Percentiles rank a stretch among this genome's conserved stretches.
Evolutionary conservation across 2,888 invertebrate species (phyloP).

Genomic region (Pemphredon lugubris): DNA sequence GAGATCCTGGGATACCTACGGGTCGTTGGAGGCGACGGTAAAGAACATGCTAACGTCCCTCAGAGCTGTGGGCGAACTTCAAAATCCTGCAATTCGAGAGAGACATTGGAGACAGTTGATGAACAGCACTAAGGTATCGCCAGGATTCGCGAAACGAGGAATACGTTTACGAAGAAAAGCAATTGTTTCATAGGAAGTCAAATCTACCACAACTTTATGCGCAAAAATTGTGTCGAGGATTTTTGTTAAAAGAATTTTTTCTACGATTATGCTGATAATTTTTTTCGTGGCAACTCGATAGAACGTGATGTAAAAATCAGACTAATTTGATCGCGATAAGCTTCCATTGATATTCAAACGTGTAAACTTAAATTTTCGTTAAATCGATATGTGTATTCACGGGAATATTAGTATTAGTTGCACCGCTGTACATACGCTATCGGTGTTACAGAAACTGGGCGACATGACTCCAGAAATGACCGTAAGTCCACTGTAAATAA

Average conservation of each 20-base stretch:
- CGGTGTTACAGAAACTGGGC: constrained; percentile 81
- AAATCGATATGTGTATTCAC: constrained; percentile 28
- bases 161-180: constrained; percentile 11
- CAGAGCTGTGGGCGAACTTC: constrained; percentile 96
- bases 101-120: constrained; percentile 98
- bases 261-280: neutral
- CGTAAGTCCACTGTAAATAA: constrained; percentile 81
- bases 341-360: neutral
- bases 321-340: no score
- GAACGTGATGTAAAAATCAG: no score
- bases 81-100: constrained; percentile 97
- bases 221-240: no score
- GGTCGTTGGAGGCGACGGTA: constrained; percentile 93
- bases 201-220: no score
- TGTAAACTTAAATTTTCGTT: neutral
- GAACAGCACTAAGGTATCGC: constrained; percentile 94
- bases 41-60: constrained; percentile 98
- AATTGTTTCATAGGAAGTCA: no score
- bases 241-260: neutral
- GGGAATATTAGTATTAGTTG: constrained; percentile 67
- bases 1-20: constrained; percentile 96
- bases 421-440: constrained; percentile 81
- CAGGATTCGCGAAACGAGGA: constrained; percentile 29
- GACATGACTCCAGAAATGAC: constrained; percentile 81
- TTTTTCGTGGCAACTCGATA: neutral